Percentiles rank a stretch among this genome's conserved stretches.
These are phyloP conservation scores for Lysandra bellargus DNA, from an alignment of 2,888 invertebrate species.

Conservation along the genomic window DNA sequence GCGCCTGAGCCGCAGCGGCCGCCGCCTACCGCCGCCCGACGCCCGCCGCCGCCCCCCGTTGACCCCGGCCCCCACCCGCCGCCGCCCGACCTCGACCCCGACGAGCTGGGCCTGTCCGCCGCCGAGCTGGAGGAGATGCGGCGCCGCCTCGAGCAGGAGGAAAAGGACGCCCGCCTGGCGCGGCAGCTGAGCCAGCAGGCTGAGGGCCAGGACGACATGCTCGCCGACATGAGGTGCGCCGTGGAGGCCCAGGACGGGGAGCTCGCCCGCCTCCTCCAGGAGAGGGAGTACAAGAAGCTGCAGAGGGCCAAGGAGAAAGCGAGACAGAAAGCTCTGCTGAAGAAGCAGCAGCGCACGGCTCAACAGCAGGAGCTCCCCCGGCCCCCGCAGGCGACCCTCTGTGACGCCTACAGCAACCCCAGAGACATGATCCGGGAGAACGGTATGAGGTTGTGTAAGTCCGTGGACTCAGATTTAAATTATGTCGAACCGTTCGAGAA, in stretches of 20 bases:
- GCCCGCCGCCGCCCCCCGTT: conserved; percentile 44
- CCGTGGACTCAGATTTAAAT: conserved; percentile 73
- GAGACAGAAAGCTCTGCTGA: conserved; percentile 68
- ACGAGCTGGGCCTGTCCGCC: conserved; percentile 67
- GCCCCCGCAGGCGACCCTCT: conserved; percentile 58
- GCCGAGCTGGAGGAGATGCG: conserved; percentile 67
- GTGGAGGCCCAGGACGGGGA: conserved; percentile 76
- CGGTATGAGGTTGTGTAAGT: conserved; percentile 67
- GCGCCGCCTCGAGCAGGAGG: conserved; percentile 68
- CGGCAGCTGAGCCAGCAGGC: conserved; percentile 64
- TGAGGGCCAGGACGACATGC: conserved; percentile 62
- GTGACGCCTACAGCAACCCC: conserved; percentile 75
- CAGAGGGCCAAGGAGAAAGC: conserved; percentile 75
- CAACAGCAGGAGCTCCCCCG: conserved; percentile 51
- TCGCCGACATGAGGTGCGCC: conserved; percentile 73
- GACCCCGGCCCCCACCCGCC: conserved; percentile 59
- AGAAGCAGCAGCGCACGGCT: conserved; percentile 67
- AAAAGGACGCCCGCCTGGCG: conserved; percentile 67
- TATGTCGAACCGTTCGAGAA: conserved; percentile 77
- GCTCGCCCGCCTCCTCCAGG: conserved; percentile 68
- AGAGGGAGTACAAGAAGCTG: conserved; percentile 72
- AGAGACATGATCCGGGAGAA: conserved; percentile 68
- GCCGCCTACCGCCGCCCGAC: conserved; percentile 59
- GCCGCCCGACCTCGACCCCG: conserved; percentile 51
- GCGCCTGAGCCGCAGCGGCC: conserved; percentile 50